These are phyloP conservation scores for Eurystomus gularis DNA, from an alignment of 2,113 vertebrate genomes.

Conservation along the genomic window DNA sequence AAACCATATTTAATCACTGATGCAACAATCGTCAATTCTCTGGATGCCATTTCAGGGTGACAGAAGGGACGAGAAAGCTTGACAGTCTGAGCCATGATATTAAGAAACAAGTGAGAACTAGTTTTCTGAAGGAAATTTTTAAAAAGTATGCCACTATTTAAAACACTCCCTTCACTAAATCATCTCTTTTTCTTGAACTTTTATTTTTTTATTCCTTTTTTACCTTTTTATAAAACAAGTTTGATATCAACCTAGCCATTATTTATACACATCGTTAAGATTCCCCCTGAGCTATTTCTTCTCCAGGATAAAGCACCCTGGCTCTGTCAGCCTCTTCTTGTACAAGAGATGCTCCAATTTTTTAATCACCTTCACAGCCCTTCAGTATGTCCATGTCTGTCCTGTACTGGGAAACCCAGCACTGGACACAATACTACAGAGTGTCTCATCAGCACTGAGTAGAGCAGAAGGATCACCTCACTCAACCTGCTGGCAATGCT, in stretches of 20 bases:
- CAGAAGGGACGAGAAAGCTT: neutral
- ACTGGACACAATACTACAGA: neutral
- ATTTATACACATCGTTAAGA: neutral
- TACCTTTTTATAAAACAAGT: rapidly evolving
- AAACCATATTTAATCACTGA: neutral
- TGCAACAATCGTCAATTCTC: neutral
- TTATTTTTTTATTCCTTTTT: neutral
- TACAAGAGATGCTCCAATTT: too few relatives aligned
- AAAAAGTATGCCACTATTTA: neutral
- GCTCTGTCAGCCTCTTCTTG: neutral
- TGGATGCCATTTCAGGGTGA: neutral
- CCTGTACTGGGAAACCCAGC: neutral
- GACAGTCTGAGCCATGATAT: neutral
- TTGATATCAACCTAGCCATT: neutral
- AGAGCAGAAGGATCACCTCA: neutral
- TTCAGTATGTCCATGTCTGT: neutral
- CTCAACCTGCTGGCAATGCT: neutral
- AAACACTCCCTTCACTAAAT: neutral
- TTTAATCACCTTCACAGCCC: neutral
- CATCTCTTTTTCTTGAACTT: neutral
- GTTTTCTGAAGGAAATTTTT: neutral
- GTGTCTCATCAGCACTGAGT: neutral
- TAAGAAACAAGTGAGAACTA: neutral
- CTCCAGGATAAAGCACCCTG: neutral
- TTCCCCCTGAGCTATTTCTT: neutral